Evolutionary conservation across 2,888 invertebrate species (phyloP), one percentile per base, ranked within the genome.

Genomic region (Agrenia bidenticulata): DNA sequence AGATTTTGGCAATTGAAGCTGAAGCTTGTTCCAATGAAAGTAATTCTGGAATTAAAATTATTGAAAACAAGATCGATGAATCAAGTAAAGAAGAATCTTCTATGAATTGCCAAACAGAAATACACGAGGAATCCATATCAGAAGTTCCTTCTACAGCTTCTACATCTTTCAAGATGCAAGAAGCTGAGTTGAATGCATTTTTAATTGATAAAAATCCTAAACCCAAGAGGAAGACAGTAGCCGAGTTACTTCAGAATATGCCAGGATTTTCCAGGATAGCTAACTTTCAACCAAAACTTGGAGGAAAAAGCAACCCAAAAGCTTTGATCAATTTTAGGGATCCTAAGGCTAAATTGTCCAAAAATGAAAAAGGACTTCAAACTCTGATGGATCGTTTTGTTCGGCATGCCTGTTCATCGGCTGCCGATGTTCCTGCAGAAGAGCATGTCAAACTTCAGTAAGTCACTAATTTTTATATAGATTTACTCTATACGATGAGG

Each of bases 381-480:
- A 81, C 85, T 63, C 82, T 93, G 37, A 86, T 89, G 78, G 84
- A 89, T 73, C 83, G 90, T 70, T 89, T 90, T 78, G 81, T 86
- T 41, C 86, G 86, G 77, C 90, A 91, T 76, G 50, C 51, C n/a
- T 55, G 45, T 9, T 82, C 86, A 0, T 82, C 83, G 49, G 76
- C 67, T 2, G 54, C 81, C 32, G 0, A 84, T 83, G 65, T 84
- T 84, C n/a, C n/a, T n/a, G n/a, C n/a, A n/a, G n/a, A n/a, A n/a
- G n/a, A 85, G 79, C 11, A 32, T 32, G 80, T 84, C 77, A 81
- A 84, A 77, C 80, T 85, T 72, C 82, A 86, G 78, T 79, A 85
- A 76, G 85, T 81, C 86, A 86, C 5, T 4, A 79, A 80, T 72
- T 37, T 50, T 57, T 42, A 64, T 63, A 32, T 32, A 11, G 32